Base-by-base conservation (phyloP, 2,888 invertebrate genomes). In the Drosophila algonquin region DNA sequence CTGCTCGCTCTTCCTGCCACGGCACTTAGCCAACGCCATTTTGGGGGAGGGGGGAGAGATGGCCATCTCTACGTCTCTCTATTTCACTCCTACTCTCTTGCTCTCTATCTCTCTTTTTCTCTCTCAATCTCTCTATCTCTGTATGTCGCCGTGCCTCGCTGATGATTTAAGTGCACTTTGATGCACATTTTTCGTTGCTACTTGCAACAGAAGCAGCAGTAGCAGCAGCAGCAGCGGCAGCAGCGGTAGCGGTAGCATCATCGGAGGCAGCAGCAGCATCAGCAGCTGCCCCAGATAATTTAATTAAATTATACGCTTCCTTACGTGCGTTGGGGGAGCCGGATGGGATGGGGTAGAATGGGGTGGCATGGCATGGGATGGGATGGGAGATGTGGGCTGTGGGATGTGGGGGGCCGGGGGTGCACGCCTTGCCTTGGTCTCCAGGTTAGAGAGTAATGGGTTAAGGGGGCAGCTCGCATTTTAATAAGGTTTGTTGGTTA, bases 161-260 rank as follows among this genome's bases (percentile, higher is more conserved):
- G 87, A 88, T 86, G 84, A 85, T 85, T 88, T 85, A 85, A 85
- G 89, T 85, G 84, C 89, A 88, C 89, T 85, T 85, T 85, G 87
- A 85, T 85, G 84, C 89, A 83, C 87, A 88, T 85, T 85, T 85
- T 88, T 88, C 86, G 84, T 88, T 82, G 83, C 85, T 75, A 74
- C 76, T 70, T 65, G 67, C 80, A 65, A 61, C 61, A 56, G 72
- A 57, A 71, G 70, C 54, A 71, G 70, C 54, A 61, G 16, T 40
- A 48, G 57, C 57, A 61, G 40, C 14, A 14, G 35, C 6, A 62
- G 70, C 54, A 51, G 16, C 30, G 35, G 57, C 60, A 59, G 40
- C 14, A 2, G 35, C 12, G 40, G 40, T 14, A 59, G 63, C 45
- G 46, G 50, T 52, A 47, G 55, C 52, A 50, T 48, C 35, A 35